phyloP scores from a whole-genome alignment of 2,113 vertebrate genomes.

The Anarrhichthys ocellatus region DNA sequence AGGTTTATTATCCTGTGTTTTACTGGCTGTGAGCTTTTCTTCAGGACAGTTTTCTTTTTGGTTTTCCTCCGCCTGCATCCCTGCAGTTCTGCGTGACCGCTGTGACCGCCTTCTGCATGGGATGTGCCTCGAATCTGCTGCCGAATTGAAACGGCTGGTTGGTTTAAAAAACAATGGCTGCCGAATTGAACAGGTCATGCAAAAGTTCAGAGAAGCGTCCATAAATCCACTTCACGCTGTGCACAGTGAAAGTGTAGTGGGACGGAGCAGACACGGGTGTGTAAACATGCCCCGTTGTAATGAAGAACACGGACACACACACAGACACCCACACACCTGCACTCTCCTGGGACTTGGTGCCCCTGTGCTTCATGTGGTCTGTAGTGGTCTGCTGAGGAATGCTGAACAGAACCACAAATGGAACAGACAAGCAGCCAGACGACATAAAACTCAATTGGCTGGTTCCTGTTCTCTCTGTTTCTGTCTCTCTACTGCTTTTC shows the following conservation, averaged over 20 bases:
- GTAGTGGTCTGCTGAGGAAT: conserved; percentile 74
- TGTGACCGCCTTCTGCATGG: conserved; percentile 44
- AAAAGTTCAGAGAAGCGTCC: conserved; percentile 26
- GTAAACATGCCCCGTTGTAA: conserved; percentile 50
- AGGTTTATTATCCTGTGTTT: conserved; percentile 59
- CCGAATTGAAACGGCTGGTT: conserved; percentile 34
- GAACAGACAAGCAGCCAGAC: conserved; percentile 74
- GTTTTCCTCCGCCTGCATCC: conserved; percentile 39
- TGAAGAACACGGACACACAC: conserved; percentile 38
- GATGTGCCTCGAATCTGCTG: conserved; percentile 53
- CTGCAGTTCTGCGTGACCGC: conserved; percentile 44
- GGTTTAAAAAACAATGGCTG: conserved; percentile 30
- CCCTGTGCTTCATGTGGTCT: conserved; percentile 70
- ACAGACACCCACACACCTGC: conserved; percentile 66
- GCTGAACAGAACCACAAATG: conserved; percentile 77
- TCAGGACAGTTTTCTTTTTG: conserved; percentile 43
- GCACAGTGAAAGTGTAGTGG: conserved; percentile 38
- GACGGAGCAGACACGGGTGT: conserved; percentile 34
- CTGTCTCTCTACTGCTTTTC: conserved; percentile 43
- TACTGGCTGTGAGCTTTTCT: conserved; percentile 52
- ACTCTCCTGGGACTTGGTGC: conserved; percentile 49
- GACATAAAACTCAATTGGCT: conserved; percentile 77
- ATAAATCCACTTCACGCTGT: conserved; percentile 43
- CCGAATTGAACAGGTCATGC: conserved; percentile 18
- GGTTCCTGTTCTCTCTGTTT: conserved; percentile 60